These are phyloP conservation scores for Lycophotia porphyrea DNA, from an alignment of 2,888 invertebrate species.

Conservation along the genomic window DNA sequence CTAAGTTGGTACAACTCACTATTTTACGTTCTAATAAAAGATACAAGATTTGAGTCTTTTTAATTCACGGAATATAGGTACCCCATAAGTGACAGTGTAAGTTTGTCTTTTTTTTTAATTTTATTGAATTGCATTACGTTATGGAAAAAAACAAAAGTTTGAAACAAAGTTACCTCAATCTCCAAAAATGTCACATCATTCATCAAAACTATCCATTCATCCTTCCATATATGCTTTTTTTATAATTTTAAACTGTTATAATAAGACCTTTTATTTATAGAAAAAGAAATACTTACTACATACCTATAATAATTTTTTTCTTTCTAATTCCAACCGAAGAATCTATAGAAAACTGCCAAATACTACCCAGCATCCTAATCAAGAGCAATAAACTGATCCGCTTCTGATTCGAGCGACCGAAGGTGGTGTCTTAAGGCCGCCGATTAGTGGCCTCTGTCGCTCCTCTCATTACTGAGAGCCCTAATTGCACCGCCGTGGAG, in stretches of 20 bases:
- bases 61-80: too few relatives aligned
- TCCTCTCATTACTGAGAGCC: slow-evolving; percentile 86
- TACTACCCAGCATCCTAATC: slow-evolving; percentile 58
- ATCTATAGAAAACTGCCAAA: slow-evolving; percentile 39
- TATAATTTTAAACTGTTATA: not conserved
- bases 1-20: too few relatives aligned
- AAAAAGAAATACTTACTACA: not conserved
- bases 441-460: slow-evolving; percentile 88
- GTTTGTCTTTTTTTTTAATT: too few relatives aligned
- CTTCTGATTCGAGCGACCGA: slow-evolving; percentile 64
- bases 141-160: too few relatives aligned
- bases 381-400: slow-evolving; percentile 65
- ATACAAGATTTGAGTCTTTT: too few relatives aligned
- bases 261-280: not conserved
- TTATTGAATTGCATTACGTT: too few relatives aligned
- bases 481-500: slow-evolving; percentile 86
- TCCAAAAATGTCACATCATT: not conserved
- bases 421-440: slow-evolving; percentile 66
- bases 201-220: too few relatives aligned
- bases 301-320: not conserved
- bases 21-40: too few relatives aligned
- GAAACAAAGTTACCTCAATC: too few relatives aligned
- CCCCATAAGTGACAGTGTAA: too few relatives aligned
- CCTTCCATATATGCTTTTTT: too few relatives aligned
- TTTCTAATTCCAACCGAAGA: slow-evolving; percentile 1